Base-by-base conservation (phyloP, 1,140 invertebrate genomes). In the Mesaphorura yosii region DNA sequence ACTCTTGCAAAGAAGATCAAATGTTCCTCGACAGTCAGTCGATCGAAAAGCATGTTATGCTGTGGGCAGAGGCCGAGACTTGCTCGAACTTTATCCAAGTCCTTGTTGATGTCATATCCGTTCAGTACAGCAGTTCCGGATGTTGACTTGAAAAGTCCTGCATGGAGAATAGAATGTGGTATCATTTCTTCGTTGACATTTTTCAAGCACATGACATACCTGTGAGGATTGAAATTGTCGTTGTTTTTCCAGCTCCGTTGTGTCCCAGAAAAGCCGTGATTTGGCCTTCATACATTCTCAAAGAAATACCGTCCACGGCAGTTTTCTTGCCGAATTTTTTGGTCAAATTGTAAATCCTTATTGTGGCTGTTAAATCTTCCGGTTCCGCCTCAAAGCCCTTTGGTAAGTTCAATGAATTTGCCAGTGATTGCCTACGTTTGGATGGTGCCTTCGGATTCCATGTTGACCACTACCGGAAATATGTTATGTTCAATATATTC, bases 1-100 rank as follows among this genome's bases (percentile, higher is more conserved):
- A 86, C 74, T 66, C 78, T 72, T 59, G 81, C 80, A 67, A 87
- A 95, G 70, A 94, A 93, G 49, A 82, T 72, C 10, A 97, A 73
- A 70, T 96, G 92, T 70, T 98, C 86, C 25, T 76, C 72, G 1
- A 95, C 90, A n/a, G 84, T 94, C 41, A 96, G 73, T 62, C 86
- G 82, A 49, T 88, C 81, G 67, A 96, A 94, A 1, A 97, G 75
- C 53, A 96, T 83, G 69, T 97, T 89, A 67, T 95, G 88, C 69
- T 98, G 94, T 10, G 92, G 92, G 70, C 93, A 98, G 6, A 91
- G 72, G 0, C 91, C 90, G 0, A 92, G 70, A 52, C 79, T 81
- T 29, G 73, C 68, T 20, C 86, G 74, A 1, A 85, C 82, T 5
- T 39, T 65, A 19, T 68, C 66, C 57, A 78, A 73, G 44, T 81